Evolutionary conservation across 2,113 vertebrate genomes (phyloP).

Genomic region (Oreamnos americanus): DNA sequence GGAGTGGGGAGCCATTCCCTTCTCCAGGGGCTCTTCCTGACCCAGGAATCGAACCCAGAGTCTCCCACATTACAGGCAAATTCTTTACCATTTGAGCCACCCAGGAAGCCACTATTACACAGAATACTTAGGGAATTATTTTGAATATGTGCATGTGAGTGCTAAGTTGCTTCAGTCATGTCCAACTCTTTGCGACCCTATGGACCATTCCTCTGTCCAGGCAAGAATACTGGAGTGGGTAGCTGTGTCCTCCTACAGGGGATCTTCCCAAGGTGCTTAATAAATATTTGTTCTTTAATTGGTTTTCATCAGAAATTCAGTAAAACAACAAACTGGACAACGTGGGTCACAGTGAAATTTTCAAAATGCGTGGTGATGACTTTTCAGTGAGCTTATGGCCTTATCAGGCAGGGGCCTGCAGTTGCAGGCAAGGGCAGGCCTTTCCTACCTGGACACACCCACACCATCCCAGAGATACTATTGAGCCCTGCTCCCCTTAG

Average conservation of each 20-base stretch:
- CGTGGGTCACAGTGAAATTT: conserved; percentile 12
- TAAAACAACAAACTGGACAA: conserved; percentile 7
- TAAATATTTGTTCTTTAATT: conserved; percentile 43
- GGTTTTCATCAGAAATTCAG: conserved; percentile 31
- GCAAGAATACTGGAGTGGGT: neutral
- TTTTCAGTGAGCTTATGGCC: neutral
- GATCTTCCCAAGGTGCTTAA: neutral
- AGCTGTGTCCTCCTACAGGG: neutral
- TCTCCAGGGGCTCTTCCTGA: neutral
- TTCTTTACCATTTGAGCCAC: neutral
- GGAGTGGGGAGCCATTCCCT: neutral
- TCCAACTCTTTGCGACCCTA: neutral
- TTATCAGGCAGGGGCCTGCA: neutral
- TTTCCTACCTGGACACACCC: neutral
- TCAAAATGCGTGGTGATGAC: neutral
- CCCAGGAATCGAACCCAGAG: neutral
- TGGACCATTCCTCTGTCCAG: neutral
- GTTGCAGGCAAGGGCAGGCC: neutral
- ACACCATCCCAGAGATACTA: neutral
- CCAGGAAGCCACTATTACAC: neutral
- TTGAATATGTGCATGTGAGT: neutral
- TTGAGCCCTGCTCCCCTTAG: neutral
- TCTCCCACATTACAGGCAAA: neutral
- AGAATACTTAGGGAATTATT: conserved; percentile 3
- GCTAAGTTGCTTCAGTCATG: neutral